Percentiles rank a stretch among this genome's conserved stretches.
Evolutionary conservation across 2,797 vertebrate species (phyloP).

Genomic region (Lithobates pipiens): DNA sequence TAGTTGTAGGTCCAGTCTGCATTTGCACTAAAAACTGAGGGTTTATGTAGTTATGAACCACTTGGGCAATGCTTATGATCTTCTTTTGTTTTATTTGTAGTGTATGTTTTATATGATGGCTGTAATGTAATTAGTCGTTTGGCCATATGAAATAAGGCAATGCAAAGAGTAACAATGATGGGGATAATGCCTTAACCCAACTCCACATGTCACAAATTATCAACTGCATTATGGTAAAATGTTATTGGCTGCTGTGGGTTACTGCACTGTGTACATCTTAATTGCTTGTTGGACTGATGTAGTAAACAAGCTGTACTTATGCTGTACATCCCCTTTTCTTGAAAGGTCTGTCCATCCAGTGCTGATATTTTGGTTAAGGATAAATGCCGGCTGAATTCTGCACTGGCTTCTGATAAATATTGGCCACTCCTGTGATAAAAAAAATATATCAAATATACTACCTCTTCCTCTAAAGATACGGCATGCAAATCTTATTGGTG

Average conservation of each 20-base stretch:
- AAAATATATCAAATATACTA: too few species aligned
- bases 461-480: too few species aligned
- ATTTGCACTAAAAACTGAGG: neutral
- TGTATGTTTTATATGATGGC: neutral
- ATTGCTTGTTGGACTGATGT: constrained; percentile 1
- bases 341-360: neutral
- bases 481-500: too few species aligned
- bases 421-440: too few species aligned
- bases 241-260: neutral
- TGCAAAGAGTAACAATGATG: neutral
- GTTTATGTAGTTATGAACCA: neutral
- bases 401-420: too few species aligned
- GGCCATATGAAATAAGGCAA: neutral
- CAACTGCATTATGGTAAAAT: neutral
- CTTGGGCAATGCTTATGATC: neutral
- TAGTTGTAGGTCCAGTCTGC: neutral
- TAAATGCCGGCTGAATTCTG: too few species aligned
- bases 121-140: constrained; percentile 14
- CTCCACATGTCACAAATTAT: too few species aligned
- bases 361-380: neutral
- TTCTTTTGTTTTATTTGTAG: constrained; percentile 43
- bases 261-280: neutral
- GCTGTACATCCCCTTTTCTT: constrained; percentile 10
- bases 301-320: constrained; percentile 23
- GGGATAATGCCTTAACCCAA: neutral